Evolutionary conservation across 2,797 vertebrate genomes (phyloP).

Genomic region (Ceryle rudis): DNA sequence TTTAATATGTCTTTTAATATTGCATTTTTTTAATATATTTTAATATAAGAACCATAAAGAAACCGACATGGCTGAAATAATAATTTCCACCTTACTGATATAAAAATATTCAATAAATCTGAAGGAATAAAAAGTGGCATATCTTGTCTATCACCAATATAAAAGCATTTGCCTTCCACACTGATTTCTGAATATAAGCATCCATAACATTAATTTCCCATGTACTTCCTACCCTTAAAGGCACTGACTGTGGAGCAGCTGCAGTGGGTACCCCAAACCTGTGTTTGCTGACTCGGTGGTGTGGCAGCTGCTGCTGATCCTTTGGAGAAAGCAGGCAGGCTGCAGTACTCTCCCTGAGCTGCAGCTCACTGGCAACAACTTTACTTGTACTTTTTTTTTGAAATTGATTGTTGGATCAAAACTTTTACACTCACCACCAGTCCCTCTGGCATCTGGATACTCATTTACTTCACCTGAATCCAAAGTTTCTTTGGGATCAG

Average conservation of each 20-base stretch:
- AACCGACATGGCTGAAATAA: background rate
- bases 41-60: background rate
- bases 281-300: background rate
- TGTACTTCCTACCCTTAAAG: background rate
- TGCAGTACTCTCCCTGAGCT: background rate
- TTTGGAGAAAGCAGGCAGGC: background rate
- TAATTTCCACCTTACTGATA: background rate
- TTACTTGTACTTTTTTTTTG: background rate
- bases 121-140: background rate
- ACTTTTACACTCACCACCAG: background rate
- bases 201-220: accelerated
- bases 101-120: background rate
- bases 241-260: background rate
- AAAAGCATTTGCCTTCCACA: background rate
- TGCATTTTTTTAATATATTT: background rate
- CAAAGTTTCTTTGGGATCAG: background rate
- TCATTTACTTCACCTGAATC: background rate
- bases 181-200: background rate
- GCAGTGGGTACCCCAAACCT: accelerated
- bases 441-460: background rate
- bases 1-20: background rate
- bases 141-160: background rate
- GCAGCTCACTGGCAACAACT: background rate
- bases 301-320: background rate
- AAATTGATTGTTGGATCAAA: background rate